Evolutionary conservation across 2,888 invertebrate genomes (phyloP), one percentile per base, ranked within the genome.

Genomic region (Neocrepidodera transversa): DNA sequence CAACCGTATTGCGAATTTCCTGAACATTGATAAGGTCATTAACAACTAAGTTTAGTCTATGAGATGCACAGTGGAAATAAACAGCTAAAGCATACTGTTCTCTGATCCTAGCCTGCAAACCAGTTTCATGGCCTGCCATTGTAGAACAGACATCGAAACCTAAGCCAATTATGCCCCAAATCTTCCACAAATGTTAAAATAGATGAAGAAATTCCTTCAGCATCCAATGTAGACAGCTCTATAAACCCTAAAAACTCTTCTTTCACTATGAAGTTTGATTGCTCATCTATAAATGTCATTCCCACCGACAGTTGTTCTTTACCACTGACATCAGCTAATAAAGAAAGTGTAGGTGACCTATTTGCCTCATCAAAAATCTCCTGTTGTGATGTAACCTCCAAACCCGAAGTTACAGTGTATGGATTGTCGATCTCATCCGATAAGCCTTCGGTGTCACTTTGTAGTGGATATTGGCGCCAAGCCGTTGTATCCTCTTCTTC

Each of bases 121-220:
- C 59, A 32, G 26, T 16, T 14, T 45, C 54, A 20, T 49, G 13
- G 8, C 59, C 59, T 35, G 59, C 43, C 59, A 59, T 59, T 20
- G 58, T 58, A 14, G 58, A 53, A 53, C 58, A 58, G n/a, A 52
- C 53, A 48, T 58, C 53, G 30, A 48, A 53, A 8, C 53, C 53
- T 13, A 48, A 17, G 5, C 52, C 52, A 16, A 58, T 38, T 30
- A 30, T 30, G 3, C n/a, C 8, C n/a, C n/a, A 10, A 30, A 30
- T 30, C 10, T 2, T 8, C 5, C 2, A 4, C 8, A 8, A 30
- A 6, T 4, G 3, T 30, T 30, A 2, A 10, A 8, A 7, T 30
- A 23, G 3, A 23, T 10, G n/a, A 6, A 2, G 5, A 3, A 30
- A 30, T 30, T 7, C n/a, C n/a, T n/a, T n/a, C n/a, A n/a, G 30